These are phyloP conservation scores for Elachura formosa DNA, from an alignment of 2,113 vertebrate genomes.

Conservation along the genomic window DNA sequence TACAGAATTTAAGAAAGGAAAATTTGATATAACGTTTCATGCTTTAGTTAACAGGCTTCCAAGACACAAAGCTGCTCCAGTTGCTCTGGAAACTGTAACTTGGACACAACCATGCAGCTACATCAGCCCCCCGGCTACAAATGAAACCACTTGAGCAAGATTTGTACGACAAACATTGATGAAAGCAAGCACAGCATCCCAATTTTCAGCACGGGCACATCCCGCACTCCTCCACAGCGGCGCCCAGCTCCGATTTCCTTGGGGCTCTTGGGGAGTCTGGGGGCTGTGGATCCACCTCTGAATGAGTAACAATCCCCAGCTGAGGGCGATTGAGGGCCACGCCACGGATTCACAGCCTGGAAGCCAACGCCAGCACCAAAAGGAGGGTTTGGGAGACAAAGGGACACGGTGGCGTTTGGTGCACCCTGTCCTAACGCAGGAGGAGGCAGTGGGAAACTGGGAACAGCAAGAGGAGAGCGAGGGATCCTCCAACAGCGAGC, in stretches of 20 bases:
- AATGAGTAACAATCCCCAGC: not conserved
- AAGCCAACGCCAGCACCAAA: not conserved
- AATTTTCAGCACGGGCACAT: not conserved
- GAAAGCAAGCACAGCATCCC: not conserved
- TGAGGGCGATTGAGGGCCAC: not conserved
- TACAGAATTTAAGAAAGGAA: constrained; percentile 1
- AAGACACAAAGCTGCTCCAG: constrained; percentile 49
- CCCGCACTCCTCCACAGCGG: not conserved
- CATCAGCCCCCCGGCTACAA: constrained; percentile 30
- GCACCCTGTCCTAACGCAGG: not conserved
- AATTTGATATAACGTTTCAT: not conserved
- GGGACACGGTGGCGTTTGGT: not conserved
- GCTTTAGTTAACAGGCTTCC: constrained; percentile 19
- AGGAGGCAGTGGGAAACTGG: not conserved
- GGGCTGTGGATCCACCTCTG: not conserved
- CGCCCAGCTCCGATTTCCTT: not conserved
- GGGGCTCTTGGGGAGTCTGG: not conserved
- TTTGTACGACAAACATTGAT: not conserved
- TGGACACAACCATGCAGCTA: constrained; percentile 35
- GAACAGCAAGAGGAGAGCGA: not conserved
- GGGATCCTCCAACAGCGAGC: not conserved
- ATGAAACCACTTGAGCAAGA: constrained; percentile 10
- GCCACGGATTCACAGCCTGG: not conserved
- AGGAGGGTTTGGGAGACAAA: not conserved
- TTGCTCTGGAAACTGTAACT: constrained; percentile 65